Base-by-base conservation (phyloP, 2,888 invertebrate genomes). In the Leptinotarsa haldemani region DNA sequence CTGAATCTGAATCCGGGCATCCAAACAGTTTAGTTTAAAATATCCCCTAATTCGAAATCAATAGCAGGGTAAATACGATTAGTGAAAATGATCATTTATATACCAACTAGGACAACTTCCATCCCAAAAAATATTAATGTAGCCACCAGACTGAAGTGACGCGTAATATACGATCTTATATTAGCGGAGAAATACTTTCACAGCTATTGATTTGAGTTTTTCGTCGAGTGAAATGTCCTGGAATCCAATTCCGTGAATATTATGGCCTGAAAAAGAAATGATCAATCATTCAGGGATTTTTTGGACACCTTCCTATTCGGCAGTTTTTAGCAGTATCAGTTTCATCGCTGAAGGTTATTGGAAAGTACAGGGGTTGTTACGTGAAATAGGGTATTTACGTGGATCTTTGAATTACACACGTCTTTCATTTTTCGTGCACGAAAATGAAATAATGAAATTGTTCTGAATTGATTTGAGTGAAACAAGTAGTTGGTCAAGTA, bases 41-140 rank as follows among this genome's bases (percentile, higher is more conserved):
- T 69, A 66, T 71, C 46, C 74, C 53, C 74, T 75, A 77, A 77
- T 77, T 77, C 71, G 72, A 75, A 77, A 77, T 75, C 75, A 71
- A 77, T 77, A 74, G 9, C 63, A 22, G 71, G 75, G 72, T 77
- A 77, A 76, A 76, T 76, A 73, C 75, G 77, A 75, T 74, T 75
- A 77, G 69, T 48, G 66, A 67, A 77, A 76, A 75, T 74, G 75
- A 77, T 77, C 74, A 71, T 76, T 77, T 76, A 73, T 74, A 70
- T 48, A 69, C 67, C 69, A 56, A 53, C 63, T 48, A 65, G 48
- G 70, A 70, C 71, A 56, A 70, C 48, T 75, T 67, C 69, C 65
- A 47, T 66, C 67, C 65, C 70, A 67, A 72, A 72, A 75, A 72
- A 72, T 75, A 75, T 75, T 72, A 75, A 72, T 72, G 72, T 72